Base-by-base conservation (phyloP, 2,113 vertebrate species). In the Cyprinus carpio region DNA sequence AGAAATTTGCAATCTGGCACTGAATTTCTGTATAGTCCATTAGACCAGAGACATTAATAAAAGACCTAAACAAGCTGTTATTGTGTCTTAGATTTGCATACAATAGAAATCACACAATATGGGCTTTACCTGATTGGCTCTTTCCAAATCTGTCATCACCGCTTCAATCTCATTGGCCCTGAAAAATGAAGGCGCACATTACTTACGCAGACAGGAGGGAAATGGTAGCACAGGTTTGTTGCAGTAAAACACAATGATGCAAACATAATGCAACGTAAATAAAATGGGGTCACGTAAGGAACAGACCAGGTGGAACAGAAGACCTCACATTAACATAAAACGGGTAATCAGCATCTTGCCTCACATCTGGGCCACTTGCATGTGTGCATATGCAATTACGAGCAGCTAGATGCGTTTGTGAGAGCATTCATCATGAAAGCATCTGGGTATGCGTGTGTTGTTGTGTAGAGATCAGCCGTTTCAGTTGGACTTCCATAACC, bases 111-210 rank as follows among this genome's bases (percentile, higher is more conserved):
- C n/a, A n/a, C n/a, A 62, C 12, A 40, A 54, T 37, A 23, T 10
- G 20, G 13, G 13, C 5, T 93, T 89, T 94, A 97, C 96, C 96
- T 97, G 96, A 92, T 97, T 97, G 18, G 96, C 96, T 93, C 94
- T 94, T 92, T 97, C 96, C 78, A 97, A 93, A 91, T 97, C 96
- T 64, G 95, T 95, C 95, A 96, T 96, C 93, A 96, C 95, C 90
- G 95, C 95, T 91, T 97, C 96, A 82, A 96, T 95, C 91, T 96
- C 95, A 87, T 95, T 93, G 78, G 94, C 94, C 94, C 96, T 97
- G 84, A 72, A 40, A 89, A 78, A 86, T 46, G 11, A 87, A 71
- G 37, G 40, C 34, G 64, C 18, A 25, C 75, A 46, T 51, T 79
- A 85, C 84, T 51, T 84, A 81, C 37, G 75, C 15, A 51, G 46